Conservation (phyloP, 2,113 vertebrate species). For the Saccopteryx bilineata region DNA sequence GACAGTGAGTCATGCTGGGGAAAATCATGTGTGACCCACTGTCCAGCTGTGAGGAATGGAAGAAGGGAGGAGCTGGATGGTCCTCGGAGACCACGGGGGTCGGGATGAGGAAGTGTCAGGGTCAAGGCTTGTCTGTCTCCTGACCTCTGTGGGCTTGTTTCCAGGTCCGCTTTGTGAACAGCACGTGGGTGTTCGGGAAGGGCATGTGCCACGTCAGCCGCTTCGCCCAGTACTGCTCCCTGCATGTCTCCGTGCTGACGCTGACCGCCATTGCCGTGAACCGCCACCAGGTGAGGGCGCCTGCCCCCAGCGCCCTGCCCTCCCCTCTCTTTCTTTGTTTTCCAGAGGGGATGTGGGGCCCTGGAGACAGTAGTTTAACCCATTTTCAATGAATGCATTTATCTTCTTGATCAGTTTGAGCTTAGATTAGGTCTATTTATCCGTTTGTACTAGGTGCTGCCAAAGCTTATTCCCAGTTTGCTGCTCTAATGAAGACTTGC, state of each 20-base stretch:
- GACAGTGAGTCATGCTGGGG: neutral
- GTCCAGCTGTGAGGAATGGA: neutral
- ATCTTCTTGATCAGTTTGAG: neutral
- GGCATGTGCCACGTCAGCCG: conserved; percentile 97
- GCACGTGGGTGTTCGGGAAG: conserved; percentile 96
- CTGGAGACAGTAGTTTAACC: neutral
- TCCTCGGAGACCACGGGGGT: neutral
- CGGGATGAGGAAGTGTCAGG: neutral
- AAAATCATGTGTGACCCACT: neutral
- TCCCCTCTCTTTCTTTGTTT: neutral
- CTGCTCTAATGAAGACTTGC: neutral
- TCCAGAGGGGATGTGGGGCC: neutral
- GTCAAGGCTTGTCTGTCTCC: neutral
- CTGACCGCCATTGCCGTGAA: conserved; percentile 96
- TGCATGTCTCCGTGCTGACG: conserved; percentile 96
- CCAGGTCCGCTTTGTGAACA: conserved; percentile 96
- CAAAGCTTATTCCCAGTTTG: neutral
- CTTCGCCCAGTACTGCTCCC: conserved; percentile 97
- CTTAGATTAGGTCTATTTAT: neutral
- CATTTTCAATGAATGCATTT: neutral
- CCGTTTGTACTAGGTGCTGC: neutral
- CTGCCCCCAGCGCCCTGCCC: fast-evolving
- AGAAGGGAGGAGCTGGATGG: neutral
- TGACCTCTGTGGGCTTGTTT: conserved; percentile 10
- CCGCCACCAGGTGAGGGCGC: conserved; percentile 93